Conservation (phyloP, 2,888 invertebrate genomes). For the Eupithecia pulchellata region DNA sequence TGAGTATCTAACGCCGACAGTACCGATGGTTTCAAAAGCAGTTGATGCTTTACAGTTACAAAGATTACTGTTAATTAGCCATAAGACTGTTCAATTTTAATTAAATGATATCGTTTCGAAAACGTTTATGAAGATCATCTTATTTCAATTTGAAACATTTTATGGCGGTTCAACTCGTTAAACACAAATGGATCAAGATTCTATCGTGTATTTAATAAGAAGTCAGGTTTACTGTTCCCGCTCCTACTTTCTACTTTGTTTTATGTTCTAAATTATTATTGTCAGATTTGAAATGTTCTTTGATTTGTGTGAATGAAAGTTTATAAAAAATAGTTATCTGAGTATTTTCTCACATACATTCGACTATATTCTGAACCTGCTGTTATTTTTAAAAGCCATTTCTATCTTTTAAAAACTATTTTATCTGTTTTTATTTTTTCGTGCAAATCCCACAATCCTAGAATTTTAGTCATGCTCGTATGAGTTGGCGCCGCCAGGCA, state of each 20-base stretch:
- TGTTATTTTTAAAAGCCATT: background rate
- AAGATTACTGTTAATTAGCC: constrained; percentile 55
- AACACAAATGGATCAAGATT: constrained; percentile 48
- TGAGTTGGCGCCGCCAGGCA: constrained; percentile 66
- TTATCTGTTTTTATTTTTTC: background rate
- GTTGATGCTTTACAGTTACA: constrained; percentile 42
- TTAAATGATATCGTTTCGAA: constrained; percentile 50
- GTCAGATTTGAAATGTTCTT: constrained; percentile 19
- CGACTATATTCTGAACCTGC: background rate
- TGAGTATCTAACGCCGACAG: constrained; percentile 53
- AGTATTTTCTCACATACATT: too few relatives aligned
- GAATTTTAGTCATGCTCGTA: constrained; percentile 64
- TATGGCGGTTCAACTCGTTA: constrained; percentile 48
- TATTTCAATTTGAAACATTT: constrained; percentile 48
- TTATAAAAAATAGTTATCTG: too few relatives aligned
- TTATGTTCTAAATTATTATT: constrained; percentile 33
- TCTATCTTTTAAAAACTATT: background rate
- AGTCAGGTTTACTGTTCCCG: constrained; percentile 42
- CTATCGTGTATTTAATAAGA: constrained; percentile 46
- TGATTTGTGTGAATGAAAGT: constrained; percentile 18
- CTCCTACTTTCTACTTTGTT: constrained; percentile 40
- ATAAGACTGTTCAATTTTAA: constrained; percentile 50
- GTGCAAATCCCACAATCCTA: constrained; percentile 46
- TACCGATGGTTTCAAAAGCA: constrained; percentile 37
- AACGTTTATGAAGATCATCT: constrained; percentile 49